Evolutionary conservation across 2,888 invertebrate genomes (phyloP), one percentile per base, ranked within the genome.

Genomic region (Ochlodes sylvanus): DNA sequence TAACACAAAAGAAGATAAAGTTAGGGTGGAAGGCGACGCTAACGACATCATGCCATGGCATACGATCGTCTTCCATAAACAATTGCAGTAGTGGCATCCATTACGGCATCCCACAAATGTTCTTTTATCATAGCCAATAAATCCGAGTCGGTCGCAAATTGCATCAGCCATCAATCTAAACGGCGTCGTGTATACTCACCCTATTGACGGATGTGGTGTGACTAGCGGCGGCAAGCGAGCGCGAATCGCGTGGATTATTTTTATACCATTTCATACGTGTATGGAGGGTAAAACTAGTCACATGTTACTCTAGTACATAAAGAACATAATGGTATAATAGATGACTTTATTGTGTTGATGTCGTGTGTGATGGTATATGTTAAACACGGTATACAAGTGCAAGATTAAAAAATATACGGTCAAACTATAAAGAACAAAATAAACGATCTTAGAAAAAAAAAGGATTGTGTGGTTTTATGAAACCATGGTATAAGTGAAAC

Each of bases 91-190:
- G 72, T 71, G 71, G 62, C 77, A 77, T 68, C 79, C 77, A 82
- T 87, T 84, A 85, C 79, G 84, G 83, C 84, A 85, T 44, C 21
- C 79, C 79, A 73, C 80, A 79, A 78, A 80, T 82, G 87, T 83
- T 80, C 80, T 86, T 85, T 89, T 91, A 91, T 91, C 90, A 85
- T 85, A 75, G 76, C 74, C 87, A 79, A 90, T 92, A 92, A 91
- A 92, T 92, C 90, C 86, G 81, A 87, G 90, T 87, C 89, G 72
- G 83, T 85, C 81, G 80, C 88, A 90, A 92, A 92, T 92, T 92
- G 92, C 90, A 91, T 91, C 90, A 90, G 84, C 85, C 87, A 92
- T 91, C 91, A 91, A 90, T 92, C 90, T 90, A 86, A 90, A 87
- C 84, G 81, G 87, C 83, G 91, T 90, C 88, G 89, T 84, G 84